Percentiles rank a stretch among this genome's conserved stretches.
Conservation (phyloP, 2,888 invertebrate species). For the Trissolcus brochymenae region DNA sequence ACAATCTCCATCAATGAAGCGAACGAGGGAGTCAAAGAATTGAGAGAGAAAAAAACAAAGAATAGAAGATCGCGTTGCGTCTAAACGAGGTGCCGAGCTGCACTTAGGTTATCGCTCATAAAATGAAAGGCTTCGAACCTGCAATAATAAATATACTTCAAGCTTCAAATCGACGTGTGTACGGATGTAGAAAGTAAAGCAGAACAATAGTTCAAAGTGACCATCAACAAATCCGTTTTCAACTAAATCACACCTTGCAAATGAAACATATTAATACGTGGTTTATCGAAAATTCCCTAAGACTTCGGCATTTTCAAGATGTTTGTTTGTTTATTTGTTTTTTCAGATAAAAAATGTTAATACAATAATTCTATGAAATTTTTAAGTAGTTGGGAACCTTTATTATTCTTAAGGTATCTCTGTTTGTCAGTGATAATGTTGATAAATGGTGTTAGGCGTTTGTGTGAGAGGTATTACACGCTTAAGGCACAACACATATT, state of each 20-base stretch:
- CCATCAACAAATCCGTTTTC: no score
- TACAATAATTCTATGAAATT: slow-evolving; percentile 6
- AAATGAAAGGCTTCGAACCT: slow-evolving; percentile 58
- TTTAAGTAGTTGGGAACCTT: slow-evolving; percentile 62
- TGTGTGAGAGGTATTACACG: slow-evolving; percentile 53
- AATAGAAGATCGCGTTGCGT: slow-evolving; percentile 39
- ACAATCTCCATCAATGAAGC: slow-evolving; percentile 63
- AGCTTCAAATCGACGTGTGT: slow-evolving; percentile 5
- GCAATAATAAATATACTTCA: slow-evolving; percentile 47
- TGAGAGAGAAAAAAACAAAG: slow-evolving; percentile 20
- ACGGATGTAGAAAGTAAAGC: background rate
- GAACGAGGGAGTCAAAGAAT: slow-evolving; percentile 9
- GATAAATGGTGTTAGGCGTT: slow-evolving; percentile 68
- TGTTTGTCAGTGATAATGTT: slow-evolving; percentile 71
- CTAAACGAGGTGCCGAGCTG: slow-evolving; percentile 55
- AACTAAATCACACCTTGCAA: no score
- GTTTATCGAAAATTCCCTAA: no score
- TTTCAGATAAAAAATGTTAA: background rate
- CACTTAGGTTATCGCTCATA: slow-evolving; percentile 65
- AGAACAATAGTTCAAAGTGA: no score
- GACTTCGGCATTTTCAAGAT: no score
- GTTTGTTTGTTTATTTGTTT: no score
- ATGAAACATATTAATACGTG: no score
- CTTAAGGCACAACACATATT: slow-evolving; percentile 51
- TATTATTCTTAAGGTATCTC: slow-evolving; percentile 63